phyloP scores from a whole-genome alignment of 2,888 invertebrate genomes.

The Nudaria mundana region DNA sequence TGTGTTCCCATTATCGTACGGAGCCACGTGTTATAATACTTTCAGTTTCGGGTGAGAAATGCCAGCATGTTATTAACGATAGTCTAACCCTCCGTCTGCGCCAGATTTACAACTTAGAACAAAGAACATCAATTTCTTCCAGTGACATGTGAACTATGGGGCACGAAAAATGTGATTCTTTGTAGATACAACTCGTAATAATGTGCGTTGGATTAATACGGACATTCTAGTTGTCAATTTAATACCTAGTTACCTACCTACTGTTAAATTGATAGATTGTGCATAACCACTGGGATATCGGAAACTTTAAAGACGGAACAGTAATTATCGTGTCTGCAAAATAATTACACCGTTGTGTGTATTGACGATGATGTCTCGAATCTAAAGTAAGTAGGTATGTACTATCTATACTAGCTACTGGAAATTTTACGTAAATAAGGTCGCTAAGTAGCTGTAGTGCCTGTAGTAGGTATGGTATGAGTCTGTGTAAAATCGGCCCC shows the following conservation, averaged over 20 bases:
- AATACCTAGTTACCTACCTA: not conserved
- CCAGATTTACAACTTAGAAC: constrained; percentile 71
- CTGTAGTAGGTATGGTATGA: too few relatives aligned
- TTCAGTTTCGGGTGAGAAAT: constrained; percentile 48
- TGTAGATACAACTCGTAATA: constrained; percentile 30
- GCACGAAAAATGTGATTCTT: constrained; percentile 39
- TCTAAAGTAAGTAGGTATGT: too few relatives aligned
- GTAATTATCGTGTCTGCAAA: too few relatives aligned
- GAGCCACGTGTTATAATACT: constrained; percentile 54
- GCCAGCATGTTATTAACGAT: constrained; percentile 61
- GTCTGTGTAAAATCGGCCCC: too few relatives aligned
- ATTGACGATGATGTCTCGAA: too few relatives aligned
- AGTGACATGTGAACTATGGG: constrained; percentile 69
- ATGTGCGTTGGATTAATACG: constrained; percentile 35
- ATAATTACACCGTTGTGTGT: too few relatives aligned
- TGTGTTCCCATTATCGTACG: constrained; percentile 68
- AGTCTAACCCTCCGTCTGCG: constrained; percentile 54
- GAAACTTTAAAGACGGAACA: too few relatives aligned
- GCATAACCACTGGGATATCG: too few relatives aligned
- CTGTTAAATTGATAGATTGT: too few relatives aligned
- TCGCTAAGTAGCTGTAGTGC: too few relatives aligned
- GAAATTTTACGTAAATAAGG: too few relatives aligned
- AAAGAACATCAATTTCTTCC: constrained; percentile 71
- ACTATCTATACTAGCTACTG: too few relatives aligned
- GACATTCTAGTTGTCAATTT: constrained; percentile 12